Base-by-base conservation (phyloP, 2,888 invertebrate species). In the Tetramorium bicarinatum region DNA sequence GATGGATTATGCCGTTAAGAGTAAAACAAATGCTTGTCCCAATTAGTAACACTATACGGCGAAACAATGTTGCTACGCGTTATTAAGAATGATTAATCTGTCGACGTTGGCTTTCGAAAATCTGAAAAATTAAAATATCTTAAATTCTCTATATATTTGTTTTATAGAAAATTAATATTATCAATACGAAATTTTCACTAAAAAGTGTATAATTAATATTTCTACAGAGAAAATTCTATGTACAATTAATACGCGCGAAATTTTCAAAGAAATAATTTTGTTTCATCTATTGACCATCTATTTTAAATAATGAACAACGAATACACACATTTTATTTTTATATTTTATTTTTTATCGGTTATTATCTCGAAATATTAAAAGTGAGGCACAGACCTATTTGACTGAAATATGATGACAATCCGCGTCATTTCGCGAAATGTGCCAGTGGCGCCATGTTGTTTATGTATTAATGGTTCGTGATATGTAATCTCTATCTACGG, bases 21-120 rank as follows among this genome's bases (percentile, higher is more conserved):
- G 69, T 41, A 87, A 76, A 89, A 88, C 80, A 64, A 86, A 71
- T 49, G 72, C 82, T 72, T 76, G 74, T 82, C 76, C 87, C 84
- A 89, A 89, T 88, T 87, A 87, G 87, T 87, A 61, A 66, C 74
- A 74, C 69, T 79, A 54, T 44, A 66, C 44, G 67, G 34, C 29
- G 62, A 79, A 87, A 47, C 44, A 71, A 85, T 85, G 74, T 66
- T 54, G 66, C 62, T n/a, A n/a, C 41, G 38, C 49, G 52, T 18
- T 38, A 38, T 76, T 34, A 41, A 66, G 11, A n/a, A 71, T 13
- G 21, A 44, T 75, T 49, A 34, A 75, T 62, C 21, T 47, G 29
- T 62, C 29, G 4, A 15, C 29, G 2, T 29, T 47, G 11, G 2
- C 21, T 72, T 56, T 47, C 7, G 11, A 67, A 47, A 47, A 29